These are phyloP conservation scores for Ischnus inquisitorius DNA, from an alignment of 2,888 invertebrate species.

Conservation along the genomic window DNA sequence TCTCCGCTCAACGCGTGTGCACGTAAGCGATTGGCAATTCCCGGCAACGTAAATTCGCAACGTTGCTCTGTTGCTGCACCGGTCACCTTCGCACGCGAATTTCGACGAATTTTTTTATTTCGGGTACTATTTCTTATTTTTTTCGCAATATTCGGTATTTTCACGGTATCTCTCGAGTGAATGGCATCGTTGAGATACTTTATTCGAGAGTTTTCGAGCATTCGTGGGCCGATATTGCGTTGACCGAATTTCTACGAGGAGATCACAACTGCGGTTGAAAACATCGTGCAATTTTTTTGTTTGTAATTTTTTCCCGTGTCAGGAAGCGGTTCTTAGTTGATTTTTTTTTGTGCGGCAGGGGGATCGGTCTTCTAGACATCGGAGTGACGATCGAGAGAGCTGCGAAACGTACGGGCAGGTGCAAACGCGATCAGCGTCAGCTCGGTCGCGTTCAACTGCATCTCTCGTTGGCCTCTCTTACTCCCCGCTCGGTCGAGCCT, in stretches of 20 bases:
- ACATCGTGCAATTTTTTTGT: slow-evolving; percentile 8
- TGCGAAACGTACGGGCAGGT: slow-evolving; percentile 60
- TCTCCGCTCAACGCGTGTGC: slow-evolving; percentile 5
- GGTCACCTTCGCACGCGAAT: neutral
- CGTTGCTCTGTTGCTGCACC: slow-evolving; percentile 10
- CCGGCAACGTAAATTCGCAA: slow-evolving; percentile 58
- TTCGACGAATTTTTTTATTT: neutral
- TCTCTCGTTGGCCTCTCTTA: slow-evolving; percentile 38
- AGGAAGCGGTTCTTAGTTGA: neutral
- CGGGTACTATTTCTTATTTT: neutral
- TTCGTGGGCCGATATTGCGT: neutral
- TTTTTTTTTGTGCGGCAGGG: neutral
- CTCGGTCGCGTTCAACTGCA: slow-evolving; percentile 64
- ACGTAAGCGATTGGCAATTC: slow-evolving; percentile 31
- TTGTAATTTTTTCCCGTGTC: slow-evolving; percentile 7
- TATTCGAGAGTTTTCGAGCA: neutral
- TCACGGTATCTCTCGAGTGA: neutral
- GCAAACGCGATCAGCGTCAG: slow-evolving; percentile 67
- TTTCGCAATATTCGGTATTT: neutral
- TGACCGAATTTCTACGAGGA: slow-evolving; percentile 1
- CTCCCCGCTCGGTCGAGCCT: slow-evolving; percentile 27
- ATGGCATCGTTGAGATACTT: neutral
- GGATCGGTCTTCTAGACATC: slow-evolving; percentile 24
- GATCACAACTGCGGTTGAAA: neutral
- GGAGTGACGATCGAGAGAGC: slow-evolving; percentile 38